These are phyloP conservation scores for Oscheius onirici DNA, from an alignment of 2,888 invertebrate genomes.

Conservation along the genomic window DNA sequence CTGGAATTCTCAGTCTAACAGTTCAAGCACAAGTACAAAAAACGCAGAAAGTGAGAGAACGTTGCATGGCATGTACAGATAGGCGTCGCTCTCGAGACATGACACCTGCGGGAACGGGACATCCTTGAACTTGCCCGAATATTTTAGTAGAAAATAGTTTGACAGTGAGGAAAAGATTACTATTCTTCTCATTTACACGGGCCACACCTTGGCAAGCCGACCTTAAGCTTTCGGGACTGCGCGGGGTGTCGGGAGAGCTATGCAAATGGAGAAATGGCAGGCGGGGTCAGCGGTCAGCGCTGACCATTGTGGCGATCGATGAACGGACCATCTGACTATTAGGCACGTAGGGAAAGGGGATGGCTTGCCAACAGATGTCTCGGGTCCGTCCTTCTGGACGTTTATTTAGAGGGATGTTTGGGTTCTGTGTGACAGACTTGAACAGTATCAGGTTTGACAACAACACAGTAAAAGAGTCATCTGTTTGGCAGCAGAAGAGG, in stretches of 20 bases:
- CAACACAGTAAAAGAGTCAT: slow-evolving; percentile 25
- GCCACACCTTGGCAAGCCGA: no score
- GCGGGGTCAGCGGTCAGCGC: slow-evolving; percentile 33
- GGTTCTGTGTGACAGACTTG: background rate
- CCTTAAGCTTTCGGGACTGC: background rate
- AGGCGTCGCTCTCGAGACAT: background rate
- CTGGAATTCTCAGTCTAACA: background rate
- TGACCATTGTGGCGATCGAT: slow-evolving; percentile 21
- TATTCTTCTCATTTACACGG: no score
- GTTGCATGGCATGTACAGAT: background rate
- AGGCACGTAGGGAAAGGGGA: slow-evolving; percentile 6
- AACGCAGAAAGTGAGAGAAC: background rate
- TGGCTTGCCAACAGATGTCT: slow-evolving; percentile 20
- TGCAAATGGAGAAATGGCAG: slow-evolving; percentile 32
- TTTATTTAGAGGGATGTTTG: background rate
- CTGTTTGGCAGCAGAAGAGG: slow-evolving; percentile 12
- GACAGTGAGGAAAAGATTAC: no score
- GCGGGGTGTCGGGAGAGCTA: slow-evolving; percentile 28
- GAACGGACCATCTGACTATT: slow-evolving; percentile 32
- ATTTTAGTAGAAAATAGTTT: background rate
- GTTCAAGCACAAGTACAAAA: background rate
- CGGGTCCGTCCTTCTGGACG: background rate
- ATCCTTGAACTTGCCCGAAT: background rate
- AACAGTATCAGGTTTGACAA: slow-evolving; percentile 18
- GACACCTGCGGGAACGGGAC: background rate